Evolutionary conservation across 2,888 invertebrate species (phyloP), one percentile per base, ranked within the genome.

Genomic region (Zaprionus obscuricornis): DNA sequence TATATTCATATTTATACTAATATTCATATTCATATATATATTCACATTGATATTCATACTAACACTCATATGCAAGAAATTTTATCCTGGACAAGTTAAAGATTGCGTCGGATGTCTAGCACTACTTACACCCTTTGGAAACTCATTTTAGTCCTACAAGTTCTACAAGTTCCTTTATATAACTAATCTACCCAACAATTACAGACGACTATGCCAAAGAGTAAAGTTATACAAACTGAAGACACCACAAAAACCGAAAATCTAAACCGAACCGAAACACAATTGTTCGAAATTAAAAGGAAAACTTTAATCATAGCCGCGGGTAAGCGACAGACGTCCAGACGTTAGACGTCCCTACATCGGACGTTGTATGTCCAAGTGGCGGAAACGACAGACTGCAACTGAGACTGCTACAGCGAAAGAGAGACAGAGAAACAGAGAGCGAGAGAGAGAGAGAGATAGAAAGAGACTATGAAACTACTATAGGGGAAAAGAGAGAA

Each of bases 221-320:
- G 52, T 29, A 34, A 13, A 13, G 1, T 16, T 46, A 33, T 6
- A 14, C 39, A 72, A 75, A 58, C 73, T 49, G 14, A 34, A 49
- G 55, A 55, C 31, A 58, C 56, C 66, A 29, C 59, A 68, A 55
- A 85, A 73, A 69, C 73, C 70, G n/a, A n/a, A 67, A 76, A 83
- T 68, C 66, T 67, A 69, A 85, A 72, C 82, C 73, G n/a, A n/a
- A n/a, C n/a, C 45, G 69, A 73, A 83, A 83, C 81, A 75, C 84
- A 83, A 83, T 83, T 85, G 85, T 74, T 83, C 67, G 81, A 69
- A 79, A 83, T 83, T 83, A 79, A 79, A 83, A 85, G 84, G 75
- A 85, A 82, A 83, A 83, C 84, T 83, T 77, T 81, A 81, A 84
- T 82, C 81, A 84, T 84, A 65, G 74, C 81, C 74, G 74, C 74